Evolutionary conservation across 2,797 vertebrate species (phyloP), one percentile per base, ranked within the genome.

Genomic region (Paedocypris micromegethes): DNA sequence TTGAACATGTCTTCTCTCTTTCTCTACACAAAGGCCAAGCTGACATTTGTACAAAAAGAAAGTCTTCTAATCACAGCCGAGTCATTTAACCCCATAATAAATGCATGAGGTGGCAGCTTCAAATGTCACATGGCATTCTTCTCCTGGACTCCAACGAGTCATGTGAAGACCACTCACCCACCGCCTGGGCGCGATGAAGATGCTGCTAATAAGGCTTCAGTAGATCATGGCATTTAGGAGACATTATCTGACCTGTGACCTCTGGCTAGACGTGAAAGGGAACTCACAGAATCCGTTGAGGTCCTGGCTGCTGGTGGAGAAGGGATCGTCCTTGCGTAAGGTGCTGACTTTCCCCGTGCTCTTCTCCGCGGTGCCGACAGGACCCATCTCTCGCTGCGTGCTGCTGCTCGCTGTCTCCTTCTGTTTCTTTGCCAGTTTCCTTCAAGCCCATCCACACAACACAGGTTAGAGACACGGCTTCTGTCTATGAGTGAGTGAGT

Each of bases 341-440:
- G 93, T 88, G 84, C 91, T 93, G 84, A 97, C 92, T 83, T 98
- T 98, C 68, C 89, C 84, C 72, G 89, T 86, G 77, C 93, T 93
- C 85, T 97, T 97, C 82, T 98, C 93, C 0, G 93, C 88, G 0
- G 91, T 80, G 82, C 91, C 90, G 77, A 98, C 92, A 0, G 93
- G 93, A 5, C 92, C 94, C 96, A 98, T 98, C 90, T 98, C 96
- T 77, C 95, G 91, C 86, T 98, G 96, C 0, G 92, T 95, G 80
- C 86, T 88, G 88, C 93, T 93, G 82, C 89, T 94, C 77, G 94
- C 94, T 0, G 94, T 96, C 87, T 98, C 96, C 86, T 98, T 98
- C 89, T 98, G 96, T 87, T 98, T 98, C 88, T 98, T 98, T 39
- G 96, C 96, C 87, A 98, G 84, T 87, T 98, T 98, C 91, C 96